phyloP scores from a whole-genome alignment of 2,797 vertebrate genomes.

The Poeciliopsis turneri region DNA sequence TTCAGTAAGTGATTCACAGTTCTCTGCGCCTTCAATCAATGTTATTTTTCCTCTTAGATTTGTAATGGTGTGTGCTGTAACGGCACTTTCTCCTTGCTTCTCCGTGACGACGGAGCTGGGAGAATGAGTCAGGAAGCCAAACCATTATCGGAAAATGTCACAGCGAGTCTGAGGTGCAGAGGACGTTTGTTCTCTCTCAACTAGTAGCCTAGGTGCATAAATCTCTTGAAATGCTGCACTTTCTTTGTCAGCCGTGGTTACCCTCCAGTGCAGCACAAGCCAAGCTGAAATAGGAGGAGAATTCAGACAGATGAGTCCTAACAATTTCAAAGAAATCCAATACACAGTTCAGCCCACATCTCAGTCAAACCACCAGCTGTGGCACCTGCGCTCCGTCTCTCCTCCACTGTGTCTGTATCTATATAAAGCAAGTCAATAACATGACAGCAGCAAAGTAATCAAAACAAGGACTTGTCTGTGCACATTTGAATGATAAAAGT shows the following conservation, averaged over 20 bases:
- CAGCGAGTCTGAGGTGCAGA: constrained; percentile 35
- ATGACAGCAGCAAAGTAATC: constrained; percentile 51
- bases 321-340: constrained; percentile 41
- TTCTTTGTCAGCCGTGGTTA: constrained; percentile 48
- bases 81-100: constrained; percentile 40
- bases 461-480: constrained; percentile 51
- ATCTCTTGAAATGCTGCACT: constrained; percentile 40
- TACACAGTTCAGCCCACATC: constrained; percentile 42
- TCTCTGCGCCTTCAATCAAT: constrained; percentile 63
- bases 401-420: constrained; percentile 39
- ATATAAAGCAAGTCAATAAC: constrained; percentile 54
- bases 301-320: constrained; percentile 48
- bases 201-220: constrained; percentile 33
- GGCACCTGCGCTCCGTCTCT: constrained; percentile 39
- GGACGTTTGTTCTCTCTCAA: constrained; percentile 30
- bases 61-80: constrained; percentile 49
- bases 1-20: constrained; percentile 58
- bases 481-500: constrained; percentile 50
- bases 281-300: constrained; percentile 40
- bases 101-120: constrained; percentile 36
- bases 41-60: constrained; percentile 56
- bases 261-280: constrained; percentile 27
- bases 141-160: constrained; percentile 52
- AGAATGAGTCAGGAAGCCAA: constrained; percentile 48
- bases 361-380: constrained; percentile 40